These are phyloP conservation scores for Tridacna gigas DNA, from an alignment of 2,888 invertebrate species.

Conservation along the genomic window DNA sequence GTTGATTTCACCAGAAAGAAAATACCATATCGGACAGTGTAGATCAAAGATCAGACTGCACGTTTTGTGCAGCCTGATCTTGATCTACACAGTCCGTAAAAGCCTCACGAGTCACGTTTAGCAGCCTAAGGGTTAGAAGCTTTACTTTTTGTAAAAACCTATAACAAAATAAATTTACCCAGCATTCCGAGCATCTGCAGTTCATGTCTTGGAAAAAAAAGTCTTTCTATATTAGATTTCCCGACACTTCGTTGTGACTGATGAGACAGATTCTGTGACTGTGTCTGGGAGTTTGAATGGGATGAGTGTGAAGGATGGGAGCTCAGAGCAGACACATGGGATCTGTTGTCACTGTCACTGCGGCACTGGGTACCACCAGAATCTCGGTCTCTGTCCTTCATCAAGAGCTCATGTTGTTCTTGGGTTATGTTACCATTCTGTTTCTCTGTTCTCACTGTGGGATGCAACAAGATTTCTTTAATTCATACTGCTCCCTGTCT, in stretches of 20 bases:
- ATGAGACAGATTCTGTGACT: conserved; percentile 62
- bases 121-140: too few relatives aligned
- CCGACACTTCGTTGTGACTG: conserved; percentile 71
- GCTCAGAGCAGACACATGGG: conserved; percentile 83
- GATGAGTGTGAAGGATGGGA: conserved; percentile 84
- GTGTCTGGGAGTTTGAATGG: conserved; percentile 85
- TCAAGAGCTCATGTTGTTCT: conserved; percentile 82
- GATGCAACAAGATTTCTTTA: not conserved
- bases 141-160: not conserved
- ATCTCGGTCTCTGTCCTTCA: conserved; percentile 81
- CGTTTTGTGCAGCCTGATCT: too few relatives aligned
- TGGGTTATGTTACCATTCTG: conserved; percentile 86
- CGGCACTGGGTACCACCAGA: conserved; percentile 85
- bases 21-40: too few relatives aligned
- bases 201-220: conserved; percentile 89
- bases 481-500: too few relatives aligned
- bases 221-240: conserved; percentile 89
- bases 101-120: too few relatives aligned
- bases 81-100: too few relatives aligned
- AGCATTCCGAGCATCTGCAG: conserved; percentile 88
- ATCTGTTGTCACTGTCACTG: conserved; percentile 85
- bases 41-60: too few relatives aligned
- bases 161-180: conserved; percentile 81
- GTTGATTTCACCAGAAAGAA: too few relatives aligned
- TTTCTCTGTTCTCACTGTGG: conserved; percentile 87